Base-by-base conservation (phyloP, 2,113 vertebrate genomes). In the Uropsilus gracilis region DNA sequence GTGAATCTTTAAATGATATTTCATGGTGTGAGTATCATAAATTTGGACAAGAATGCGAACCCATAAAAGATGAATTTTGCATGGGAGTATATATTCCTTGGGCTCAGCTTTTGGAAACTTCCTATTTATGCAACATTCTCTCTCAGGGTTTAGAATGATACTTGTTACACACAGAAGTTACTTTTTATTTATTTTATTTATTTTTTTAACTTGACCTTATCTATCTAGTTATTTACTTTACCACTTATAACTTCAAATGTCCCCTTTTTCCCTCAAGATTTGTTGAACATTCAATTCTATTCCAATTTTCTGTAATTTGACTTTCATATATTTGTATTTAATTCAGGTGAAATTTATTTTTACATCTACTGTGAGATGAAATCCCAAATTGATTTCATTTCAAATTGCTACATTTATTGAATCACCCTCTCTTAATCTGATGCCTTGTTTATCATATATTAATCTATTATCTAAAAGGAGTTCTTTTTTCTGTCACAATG, bases 281-380 rank as follows among this genome's bases (percentile, higher is more conserved):
- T 80, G 30, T 81, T 82, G 66, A 82, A 69, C 55, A 53, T 90
- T 84, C 24, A 55, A 1, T 78, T 92, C 61, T 75, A 39, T 90
- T 73, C 24, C 37, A 26, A 17, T 59, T 92, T 81, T 84, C 55
- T 59, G 11, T 85, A 61, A 26, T 80, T 93, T 64, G 46, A 64
- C 20, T 57, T 90, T 8, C 50, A 10, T 18, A 22, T 93, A 91
- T 71, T 90, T 85, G 66, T 55, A 48, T 91, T 69, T 69, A 69
- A 73, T 91, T 86, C 37, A 80, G 48, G 37, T 91, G 32, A 7
- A 82, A 86, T 95, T 93, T 78, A 91, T 89, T 94, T 94, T 69
- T 9, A 13, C 57, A 37, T 53, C n/a, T 72, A 91, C 6, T 8
- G 14, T 55, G 7, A 78, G 32, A 64, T 50, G 53, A 87, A 22